These are phyloP conservation scores for Mungos mungo DNA, from an alignment of 2,113 vertebrate species.

Conservation along the genomic window DNA sequence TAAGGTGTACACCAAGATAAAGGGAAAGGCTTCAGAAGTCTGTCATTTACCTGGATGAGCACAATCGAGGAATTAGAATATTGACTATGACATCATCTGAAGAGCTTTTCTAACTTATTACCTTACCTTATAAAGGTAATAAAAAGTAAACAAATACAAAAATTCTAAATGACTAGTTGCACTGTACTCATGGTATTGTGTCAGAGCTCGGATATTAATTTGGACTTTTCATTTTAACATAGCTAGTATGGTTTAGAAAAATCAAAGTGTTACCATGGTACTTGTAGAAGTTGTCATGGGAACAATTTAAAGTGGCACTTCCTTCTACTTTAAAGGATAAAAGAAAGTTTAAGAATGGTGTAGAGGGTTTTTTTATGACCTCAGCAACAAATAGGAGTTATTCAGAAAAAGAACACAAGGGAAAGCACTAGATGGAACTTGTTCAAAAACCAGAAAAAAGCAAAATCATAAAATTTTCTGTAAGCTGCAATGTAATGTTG, in stretches of 20 bases:
- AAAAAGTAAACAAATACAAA: not conserved
- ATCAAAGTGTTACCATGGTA: not conserved
- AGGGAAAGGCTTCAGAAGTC: not conserved
- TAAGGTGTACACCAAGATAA: not conserved
- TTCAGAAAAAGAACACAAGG: not conserved
- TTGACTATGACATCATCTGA: not conserved
- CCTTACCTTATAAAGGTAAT: not conserved
- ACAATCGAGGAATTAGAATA: not conserved
- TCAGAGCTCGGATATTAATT: not conserved
- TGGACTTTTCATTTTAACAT: not conserved
- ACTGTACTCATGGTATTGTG: not conserved
- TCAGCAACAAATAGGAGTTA: not conserved
- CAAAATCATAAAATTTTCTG: not conserved
- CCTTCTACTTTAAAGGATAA: not conserved
- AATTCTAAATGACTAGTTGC: not conserved
- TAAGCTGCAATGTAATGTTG: not conserved
- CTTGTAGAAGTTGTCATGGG: not conserved
- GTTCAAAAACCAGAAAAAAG: not conserved
- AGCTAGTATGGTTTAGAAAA: not conserved
- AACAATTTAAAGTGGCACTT: constrained; percentile 3
- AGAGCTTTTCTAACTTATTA: not conserved
- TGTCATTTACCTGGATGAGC: not conserved
- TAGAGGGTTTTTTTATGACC: not conserved
- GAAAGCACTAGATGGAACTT: not conserved
- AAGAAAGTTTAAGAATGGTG: not conserved